Percentiles rank a stretch among this genome's conserved stretches.
Evolutionary conservation across 2,888 invertebrate species (phyloP).

Genomic region (Drosophila formosana): DNA sequence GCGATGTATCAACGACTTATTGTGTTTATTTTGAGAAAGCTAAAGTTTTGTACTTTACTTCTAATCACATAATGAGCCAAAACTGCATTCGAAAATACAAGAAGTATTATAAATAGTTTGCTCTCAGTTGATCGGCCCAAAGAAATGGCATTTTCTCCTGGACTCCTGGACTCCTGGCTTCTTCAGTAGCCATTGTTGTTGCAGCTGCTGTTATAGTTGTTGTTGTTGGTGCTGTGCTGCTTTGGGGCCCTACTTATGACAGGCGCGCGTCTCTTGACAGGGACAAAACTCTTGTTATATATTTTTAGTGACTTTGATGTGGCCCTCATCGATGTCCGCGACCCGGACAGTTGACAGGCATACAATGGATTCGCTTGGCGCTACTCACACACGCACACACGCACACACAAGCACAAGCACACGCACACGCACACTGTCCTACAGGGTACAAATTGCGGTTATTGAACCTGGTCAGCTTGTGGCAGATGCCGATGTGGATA

Average conservation of each 20-base stretch:
- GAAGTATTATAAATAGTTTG: too few relatives aligned
- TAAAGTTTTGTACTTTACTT: too few relatives aligned
- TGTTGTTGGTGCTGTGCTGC: constrained; percentile 25
- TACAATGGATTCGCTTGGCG: constrained; percentile 73
- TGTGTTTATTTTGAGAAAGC: too few relatives aligned
- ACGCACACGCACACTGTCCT: constrained; percentile 26
- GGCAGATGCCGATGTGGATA: constrained; percentile 20
- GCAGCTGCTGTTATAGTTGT: constrained; percentile 16
- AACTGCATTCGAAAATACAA: too few relatives aligned
- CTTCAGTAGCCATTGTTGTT: constrained; percentile 9
- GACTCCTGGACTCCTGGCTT: constrained; percentile 12
- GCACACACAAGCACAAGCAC: constrained; percentile 2
- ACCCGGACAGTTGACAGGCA: constrained; percentile 75
- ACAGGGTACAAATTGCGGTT: constrained; percentile 74
- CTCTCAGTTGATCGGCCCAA: too few relatives aligned
- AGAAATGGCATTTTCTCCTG: too few relatives aligned
- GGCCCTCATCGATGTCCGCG: constrained; percentile 76
- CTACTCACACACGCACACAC: constrained; percentile 51
- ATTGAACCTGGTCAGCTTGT: constrained; percentile 64
- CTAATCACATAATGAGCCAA: too few relatives aligned
- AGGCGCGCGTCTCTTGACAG: constrained; percentile 72
- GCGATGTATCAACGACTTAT: background rate
- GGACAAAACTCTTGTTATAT: constrained; percentile 71
- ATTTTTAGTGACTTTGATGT: constrained; percentile 78
- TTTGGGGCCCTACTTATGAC: constrained; percentile 72